Evolutionary conservation across 1,140 invertebrate species (phyloP).

Genomic region (Oreohelix idahoensis): DNA sequence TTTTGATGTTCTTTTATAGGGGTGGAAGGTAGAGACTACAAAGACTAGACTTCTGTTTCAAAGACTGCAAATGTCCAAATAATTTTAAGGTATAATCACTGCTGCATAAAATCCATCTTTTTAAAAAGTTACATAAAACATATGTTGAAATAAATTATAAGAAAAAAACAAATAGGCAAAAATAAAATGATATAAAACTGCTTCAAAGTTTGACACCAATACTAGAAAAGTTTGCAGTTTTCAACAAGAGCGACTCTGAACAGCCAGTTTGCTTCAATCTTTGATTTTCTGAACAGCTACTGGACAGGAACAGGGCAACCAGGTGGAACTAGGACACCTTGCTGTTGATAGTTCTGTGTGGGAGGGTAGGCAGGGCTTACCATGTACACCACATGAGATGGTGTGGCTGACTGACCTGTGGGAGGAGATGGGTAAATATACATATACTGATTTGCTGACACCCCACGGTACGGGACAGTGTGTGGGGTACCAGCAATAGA

Average conservation of each 20-base stretch:
- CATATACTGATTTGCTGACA: conserved; percentile 44
- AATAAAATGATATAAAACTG: too few species aligned
- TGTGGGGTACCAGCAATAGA: conserved; percentile 3
- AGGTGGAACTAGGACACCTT: conserved; percentile 37
- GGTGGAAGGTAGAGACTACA: too few species aligned
- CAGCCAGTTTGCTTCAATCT: not conserved
- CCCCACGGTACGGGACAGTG: not conserved
- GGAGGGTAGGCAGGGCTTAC: conserved; percentile 46
- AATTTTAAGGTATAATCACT: too few species aligned
- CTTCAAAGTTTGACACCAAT: too few species aligned
- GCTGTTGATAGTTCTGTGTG: conserved; percentile 34
- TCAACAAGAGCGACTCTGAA: not conserved
- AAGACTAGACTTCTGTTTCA: too few species aligned
- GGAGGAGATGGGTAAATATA: conserved; percentile 53
- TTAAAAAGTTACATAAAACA: too few species aligned
- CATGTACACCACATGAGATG: conserved; percentile 47
- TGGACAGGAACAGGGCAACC: conserved; percentile 45
- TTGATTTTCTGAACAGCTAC: conserved; percentile 4
- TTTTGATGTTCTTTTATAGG: too few species aligned
- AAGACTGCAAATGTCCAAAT: too few species aligned
- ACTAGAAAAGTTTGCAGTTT: too few species aligned
- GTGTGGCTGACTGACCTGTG: conserved; percentile 45
- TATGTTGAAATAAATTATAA: too few species aligned
- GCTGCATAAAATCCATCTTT: too few species aligned
- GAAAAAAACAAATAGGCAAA: too few species aligned